Conservation (phyloP, 2,113 vertebrate species). For the Colinus virginianus region DNA sequence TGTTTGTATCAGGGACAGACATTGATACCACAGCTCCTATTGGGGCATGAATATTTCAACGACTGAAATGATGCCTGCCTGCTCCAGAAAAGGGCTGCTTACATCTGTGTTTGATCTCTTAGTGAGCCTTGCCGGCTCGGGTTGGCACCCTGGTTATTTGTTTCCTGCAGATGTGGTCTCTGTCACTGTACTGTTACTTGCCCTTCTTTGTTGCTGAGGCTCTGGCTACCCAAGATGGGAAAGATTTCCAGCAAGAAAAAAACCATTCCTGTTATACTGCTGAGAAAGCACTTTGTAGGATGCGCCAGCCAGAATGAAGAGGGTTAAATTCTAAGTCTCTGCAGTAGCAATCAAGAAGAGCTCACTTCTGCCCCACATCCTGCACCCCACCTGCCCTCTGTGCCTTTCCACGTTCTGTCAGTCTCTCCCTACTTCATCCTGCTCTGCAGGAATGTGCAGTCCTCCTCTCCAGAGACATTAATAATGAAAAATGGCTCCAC, state of each 20-base stretch:
- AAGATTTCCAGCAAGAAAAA: background rate
- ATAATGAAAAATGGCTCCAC: background rate
- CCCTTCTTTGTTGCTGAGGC: background rate
- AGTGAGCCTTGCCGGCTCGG: conserved; percentile 18
- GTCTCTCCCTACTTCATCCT: background rate
- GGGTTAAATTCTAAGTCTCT: background rate
- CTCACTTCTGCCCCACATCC: background rate
- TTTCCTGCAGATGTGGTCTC: background rate
- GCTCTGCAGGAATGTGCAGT: background rate
- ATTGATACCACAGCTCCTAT: conserved; percentile 40
- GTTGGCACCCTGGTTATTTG: conserved; percentile 5
- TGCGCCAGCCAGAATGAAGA: background rate
- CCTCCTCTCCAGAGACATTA: background rate
- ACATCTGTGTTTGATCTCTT: conserved; percentile 30
- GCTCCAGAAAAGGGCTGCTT: conserved; percentile 51
- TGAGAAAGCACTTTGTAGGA: background rate
- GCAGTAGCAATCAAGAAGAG: background rate
- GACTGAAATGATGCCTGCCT: conserved; percentile 36
- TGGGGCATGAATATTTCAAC: conserved; percentile 62
- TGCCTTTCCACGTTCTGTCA: background rate
- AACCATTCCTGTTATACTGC: background rate
- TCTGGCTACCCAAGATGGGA: background rate
- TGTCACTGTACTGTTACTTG: background rate
- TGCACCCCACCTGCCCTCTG: background rate
- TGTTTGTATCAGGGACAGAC: conserved; percentile 49